Base-by-base conservation (phyloP, 2,113 vertebrate species). In the Zosterops hypoxanthus region DNA sequence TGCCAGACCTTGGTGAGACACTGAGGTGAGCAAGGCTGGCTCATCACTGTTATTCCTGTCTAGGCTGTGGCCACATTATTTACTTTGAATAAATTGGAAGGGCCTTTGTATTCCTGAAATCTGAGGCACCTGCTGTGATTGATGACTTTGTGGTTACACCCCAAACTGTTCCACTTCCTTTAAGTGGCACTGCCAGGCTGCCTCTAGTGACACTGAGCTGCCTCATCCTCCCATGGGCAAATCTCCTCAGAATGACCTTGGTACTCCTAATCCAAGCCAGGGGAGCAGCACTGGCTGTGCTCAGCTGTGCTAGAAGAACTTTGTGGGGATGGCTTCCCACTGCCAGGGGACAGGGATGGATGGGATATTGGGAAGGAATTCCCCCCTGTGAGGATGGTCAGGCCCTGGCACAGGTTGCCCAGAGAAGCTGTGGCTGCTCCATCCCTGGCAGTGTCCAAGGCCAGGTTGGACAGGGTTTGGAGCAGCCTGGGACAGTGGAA, bases 381-480 rank as follows among this genome's bases (percentile, higher is more conserved):
- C 1, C 0, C 3, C 1, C 2, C 28, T 75, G 46, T 0, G 24
- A 46, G 33, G 19, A 1, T 25, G 53, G 23, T 0, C 7, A 75
- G 28, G 23, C 33, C 22, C 52, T 44, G 36, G 77, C 44, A 29
- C 60, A 81, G 36, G 34, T 2, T 72, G 44, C 31, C 50, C 68
- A 81, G 46, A 75, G 53, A 0, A 75, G 12, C 78, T 60, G 78
- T 4, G 53, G n/a, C 60, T 68, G 28, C 36, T 11, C 52, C 46
- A 75, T 68, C 78, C 46, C 69, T 53, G 78, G 44, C 0, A 60
- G 19, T 31, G 24, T 0, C 77, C 39, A 3, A 60, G 16, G 29
- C 29, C 47, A 31, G 53, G 47, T 0, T 61, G 73, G 55, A 15
- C 0, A 0, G 33, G 12, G 19, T 18, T 72, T 2, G 86, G 68